phyloP scores from a whole-genome alignment of 2,888 invertebrate species.

The Caenorhabditis becei region DNA sequence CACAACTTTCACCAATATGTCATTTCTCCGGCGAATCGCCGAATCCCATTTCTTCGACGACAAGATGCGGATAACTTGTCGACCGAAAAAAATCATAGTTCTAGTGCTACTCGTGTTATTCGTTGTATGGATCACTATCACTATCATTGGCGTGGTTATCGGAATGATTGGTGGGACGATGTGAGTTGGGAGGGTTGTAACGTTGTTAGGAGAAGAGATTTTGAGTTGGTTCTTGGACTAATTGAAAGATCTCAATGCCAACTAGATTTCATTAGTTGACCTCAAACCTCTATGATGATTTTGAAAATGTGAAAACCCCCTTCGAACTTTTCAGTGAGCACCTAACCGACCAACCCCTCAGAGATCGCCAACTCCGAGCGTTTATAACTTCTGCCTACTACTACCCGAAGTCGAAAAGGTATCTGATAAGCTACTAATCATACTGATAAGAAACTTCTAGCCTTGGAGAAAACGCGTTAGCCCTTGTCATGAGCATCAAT shows the following conservation, averaged over 20 bases:
- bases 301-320: neutral
- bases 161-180: neutral
- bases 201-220: neutral
- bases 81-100: slow-evolving; percentile 34
- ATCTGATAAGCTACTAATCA: neutral
- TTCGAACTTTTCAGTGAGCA: slow-evolving; percentile 10
- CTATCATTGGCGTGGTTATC: slow-evolving; percentile 15
- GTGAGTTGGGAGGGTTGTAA: neutral
- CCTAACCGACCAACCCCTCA: too few species aligned
- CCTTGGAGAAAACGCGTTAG: slow-evolving; percentile 54
- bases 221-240: too few species aligned
- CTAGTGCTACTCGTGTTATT: slow-evolving; percentile 23
- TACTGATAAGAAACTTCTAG: neutral
- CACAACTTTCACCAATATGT: neutral
- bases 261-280: too few species aligned
- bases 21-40: too few species aligned
- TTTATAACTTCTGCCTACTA: slow-evolving; percentile 59
- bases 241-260: too few species aligned
- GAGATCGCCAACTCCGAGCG: slow-evolving; percentile 31
- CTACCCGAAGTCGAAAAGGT: slow-evolving; percentile 53
- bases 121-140: slow-evolving; percentile 29
- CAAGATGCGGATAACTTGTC: slow-evolving; percentile 25
- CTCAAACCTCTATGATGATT: neutral
- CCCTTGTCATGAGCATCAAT: slow-evolving; percentile 51
- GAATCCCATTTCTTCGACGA: neutral